Evolutionary conservation across 2,888 invertebrate genomes (phyloP).

Genomic region (Ametastegia equiseti): DNA sequence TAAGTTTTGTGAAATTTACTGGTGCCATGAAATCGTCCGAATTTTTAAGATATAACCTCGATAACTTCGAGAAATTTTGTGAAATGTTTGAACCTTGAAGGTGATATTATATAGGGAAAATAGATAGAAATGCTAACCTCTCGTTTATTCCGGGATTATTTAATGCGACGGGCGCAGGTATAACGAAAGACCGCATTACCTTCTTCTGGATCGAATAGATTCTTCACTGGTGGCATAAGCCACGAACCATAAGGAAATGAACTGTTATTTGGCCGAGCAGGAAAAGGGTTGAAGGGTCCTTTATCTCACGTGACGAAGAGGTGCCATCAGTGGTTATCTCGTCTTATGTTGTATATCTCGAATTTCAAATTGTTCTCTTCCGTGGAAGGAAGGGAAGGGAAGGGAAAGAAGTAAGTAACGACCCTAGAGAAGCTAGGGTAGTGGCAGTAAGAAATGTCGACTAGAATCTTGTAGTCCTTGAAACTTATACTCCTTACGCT

Average conservation of each 20-base stretch:
- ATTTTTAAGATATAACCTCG: neutral
- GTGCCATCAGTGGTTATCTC: slow-evolving; percentile 24
- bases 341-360: slow-evolving; percentile 19
- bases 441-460: neutral
- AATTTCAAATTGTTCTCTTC: slow-evolving; percentile 24
- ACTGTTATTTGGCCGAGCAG: neutral
- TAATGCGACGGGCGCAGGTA: neutral
- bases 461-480: neutral
- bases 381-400: neutral
- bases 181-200: neutral
- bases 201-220: neutral
- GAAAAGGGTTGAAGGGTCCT: neutral
- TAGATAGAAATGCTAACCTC: neutral
- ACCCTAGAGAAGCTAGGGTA: neutral
- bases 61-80: neutral
- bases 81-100: neutral
- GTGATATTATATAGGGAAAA: neutral
- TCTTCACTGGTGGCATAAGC: neutral
- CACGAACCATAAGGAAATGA: neutral
- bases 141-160: neutral
- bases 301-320: slow-evolving; percentile 4
- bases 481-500: neutral
- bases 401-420: neutral
- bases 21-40: too few species aligned
- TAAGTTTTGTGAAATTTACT: too few species aligned